phyloP scores from a whole-genome alignment of 1,140 invertebrate genomes.

The Goniozus legneri region DNA sequence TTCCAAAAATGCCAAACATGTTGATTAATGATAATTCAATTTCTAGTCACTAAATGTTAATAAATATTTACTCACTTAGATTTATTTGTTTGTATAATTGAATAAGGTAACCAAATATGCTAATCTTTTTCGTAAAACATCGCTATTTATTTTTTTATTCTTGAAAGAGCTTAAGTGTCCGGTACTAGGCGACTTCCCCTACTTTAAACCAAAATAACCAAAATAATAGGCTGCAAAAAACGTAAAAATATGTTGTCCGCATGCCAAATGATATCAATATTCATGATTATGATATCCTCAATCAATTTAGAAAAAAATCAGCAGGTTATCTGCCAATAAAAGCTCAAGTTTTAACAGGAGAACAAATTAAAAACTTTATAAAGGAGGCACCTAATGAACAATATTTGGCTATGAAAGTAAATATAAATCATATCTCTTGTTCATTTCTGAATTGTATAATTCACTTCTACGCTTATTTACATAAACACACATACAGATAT shows the following conservation, averaged over 20 bases:
- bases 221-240: too few relatives aligned
- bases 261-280: too few relatives aligned
- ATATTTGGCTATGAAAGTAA: background rate
- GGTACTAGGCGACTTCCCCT: background rate
- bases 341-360: background rate
- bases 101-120: too few relatives aligned
- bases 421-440: background rate
- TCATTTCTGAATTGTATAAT: too few relatives aligned
- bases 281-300: too few relatives aligned
- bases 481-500: background rate
- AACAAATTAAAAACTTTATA: background rate
- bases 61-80: background rate
- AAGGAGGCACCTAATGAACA: background rate
- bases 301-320: background rate
- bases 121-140: background rate
- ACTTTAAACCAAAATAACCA: too few relatives aligned
- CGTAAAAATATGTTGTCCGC: too few relatives aligned
- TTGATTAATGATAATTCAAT: background rate
- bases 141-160: background rate
- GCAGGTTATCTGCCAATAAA: background rate
- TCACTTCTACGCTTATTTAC: too few relatives aligned
- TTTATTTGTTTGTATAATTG: background rate
- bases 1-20: background rate
- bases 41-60: background rate
- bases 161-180: background rate